phyloP scores from a whole-genome alignment of 64 coral and sea anemone genomes.

The Montipora sp. region DNA sequence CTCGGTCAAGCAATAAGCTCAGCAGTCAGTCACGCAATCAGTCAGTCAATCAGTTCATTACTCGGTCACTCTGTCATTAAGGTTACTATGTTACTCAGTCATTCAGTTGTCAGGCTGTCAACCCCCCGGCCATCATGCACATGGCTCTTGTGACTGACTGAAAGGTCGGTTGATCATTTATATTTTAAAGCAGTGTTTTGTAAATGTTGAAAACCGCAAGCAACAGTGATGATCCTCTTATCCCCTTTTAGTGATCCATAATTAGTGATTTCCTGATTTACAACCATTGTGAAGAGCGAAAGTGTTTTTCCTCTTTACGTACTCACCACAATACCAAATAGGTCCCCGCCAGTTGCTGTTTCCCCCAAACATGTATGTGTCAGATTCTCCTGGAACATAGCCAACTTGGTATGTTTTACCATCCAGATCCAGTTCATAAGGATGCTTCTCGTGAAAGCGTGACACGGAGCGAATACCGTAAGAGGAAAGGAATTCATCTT shows the following conservation, averaged over 20 bases:
- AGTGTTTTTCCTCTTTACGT: background rate
- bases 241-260: too few relatives aligned
- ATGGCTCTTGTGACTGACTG: too few relatives aligned
- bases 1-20: too few relatives aligned
- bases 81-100: background rate
- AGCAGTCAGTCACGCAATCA: too few relatives aligned
- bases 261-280: too few relatives aligned
- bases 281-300: too few relatives aligned
- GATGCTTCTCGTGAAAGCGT: slow-evolving; percentile 79
- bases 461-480: slow-evolving; percentile 91
- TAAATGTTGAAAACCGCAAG: background rate
- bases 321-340: slow-evolving; percentile 88
- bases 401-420: slow-evolving; percentile 67
- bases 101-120: too few relatives aligned
- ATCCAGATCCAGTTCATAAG: slow-evolving; percentile 57
- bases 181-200: too few relatives aligned
- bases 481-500: slow-evolving; percentile 85
- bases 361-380: slow-evolving; percentile 84
- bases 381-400: slow-evolving; percentile 87
- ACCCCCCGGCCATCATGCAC: too few relatives aligned
- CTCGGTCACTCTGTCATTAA: too few relatives aligned
- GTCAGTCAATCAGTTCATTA: too few relatives aligned
- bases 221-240: background rate
- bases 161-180: too few relatives aligned
- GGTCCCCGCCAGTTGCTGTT: slow-evolving; percentile 98